Evolutionary conservation across 2,113 vertebrate species (phyloP), one percentile per base, ranked within the genome.

Genomic region (Ibidorhyncha struthersii): DNA sequence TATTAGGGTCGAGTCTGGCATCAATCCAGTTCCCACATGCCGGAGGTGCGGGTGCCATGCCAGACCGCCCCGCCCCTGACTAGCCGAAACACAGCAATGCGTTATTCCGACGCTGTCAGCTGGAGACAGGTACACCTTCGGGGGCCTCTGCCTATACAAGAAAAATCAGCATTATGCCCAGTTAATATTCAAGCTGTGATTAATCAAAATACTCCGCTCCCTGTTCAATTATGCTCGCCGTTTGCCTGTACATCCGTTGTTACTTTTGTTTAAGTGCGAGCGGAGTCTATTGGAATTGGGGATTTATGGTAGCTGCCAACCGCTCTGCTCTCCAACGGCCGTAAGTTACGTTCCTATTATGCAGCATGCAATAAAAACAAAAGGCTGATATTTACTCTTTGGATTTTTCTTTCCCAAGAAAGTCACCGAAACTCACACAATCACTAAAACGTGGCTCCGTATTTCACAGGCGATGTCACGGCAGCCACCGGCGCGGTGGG

Each of bases 261-360:
- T 58, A 20, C 27, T 89, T 94, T 73, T 89, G 90, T 93, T 90
- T 86, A 91, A 94, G 96, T 40, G 73, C 70, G n/a, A 58, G 74
- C 55, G 70, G 93, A 95, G 63, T 86, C 81, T 21, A 52, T 56
- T 85, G 92, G 83, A 87, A 49, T 2, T 0, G 8, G 19, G 91
- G 96, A 98, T 98, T 97, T 93, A 95, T 5, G 20, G 66, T 8
- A n/a, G 83, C 63, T 95, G 92, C 95, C 3, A 23, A n/a, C 78
- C 92, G 19, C 78, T 47, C 89, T 19, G 17, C 25, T 12, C 82
- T 53, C 96, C 49, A 6, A 5, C 0, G 4, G 86, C 81, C 20
- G 5, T 90, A 86, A 97, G 72, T 96, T 89, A 56, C 77, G 32
- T 79, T 91, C 84, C 87, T 67, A 34, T 97, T 95, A 96, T 43